Conservation (phyloP, 2,888 invertebrate species). For the Pyrrhosoma nymphula region DNA sequence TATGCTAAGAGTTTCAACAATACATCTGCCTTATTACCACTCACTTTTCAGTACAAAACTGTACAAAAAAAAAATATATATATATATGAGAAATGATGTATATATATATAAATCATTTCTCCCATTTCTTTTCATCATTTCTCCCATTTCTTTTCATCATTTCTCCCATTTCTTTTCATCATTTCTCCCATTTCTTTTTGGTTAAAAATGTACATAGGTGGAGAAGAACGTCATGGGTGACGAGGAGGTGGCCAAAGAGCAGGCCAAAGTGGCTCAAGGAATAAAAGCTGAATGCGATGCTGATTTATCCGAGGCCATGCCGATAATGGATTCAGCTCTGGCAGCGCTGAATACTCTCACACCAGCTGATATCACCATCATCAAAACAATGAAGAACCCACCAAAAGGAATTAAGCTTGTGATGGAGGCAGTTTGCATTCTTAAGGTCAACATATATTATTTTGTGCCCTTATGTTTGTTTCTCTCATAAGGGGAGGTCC, state of each 20-base stretch:
- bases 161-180: no score
- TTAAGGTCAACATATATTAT: constrained; percentile 82
- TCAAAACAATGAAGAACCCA: constrained; percentile 98
- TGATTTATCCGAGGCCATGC: constrained; percentile 94
- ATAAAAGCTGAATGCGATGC: constrained; percentile 97
- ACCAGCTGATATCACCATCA: constrained; percentile 92
- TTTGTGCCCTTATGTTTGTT: neutral
- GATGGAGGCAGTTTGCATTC: constrained; percentile 97
- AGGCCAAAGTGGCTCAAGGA: constrained; percentile 86
- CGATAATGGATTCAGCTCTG: constrained; percentile 91
- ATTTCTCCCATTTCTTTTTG: no score
- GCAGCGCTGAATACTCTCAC: constrained; percentile 94
- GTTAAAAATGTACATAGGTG: constrained; percentile 76
- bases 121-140: no score
- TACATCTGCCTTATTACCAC: no score
- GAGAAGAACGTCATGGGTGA: constrained; percentile 90
- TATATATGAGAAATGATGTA: no score
- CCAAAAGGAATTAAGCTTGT: constrained; percentile 93
- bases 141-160: no score
- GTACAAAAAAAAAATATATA: no score
- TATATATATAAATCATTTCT: no score
- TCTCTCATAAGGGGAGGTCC: neutral
- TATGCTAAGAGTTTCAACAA: no score
- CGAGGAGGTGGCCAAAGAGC: constrained; percentile 86
- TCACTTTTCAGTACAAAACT: no score